These are phyloP conservation scores for Oligia strigilis DNA, from an alignment of 2,888 invertebrate species.

Conservation along the genomic window DNA sequence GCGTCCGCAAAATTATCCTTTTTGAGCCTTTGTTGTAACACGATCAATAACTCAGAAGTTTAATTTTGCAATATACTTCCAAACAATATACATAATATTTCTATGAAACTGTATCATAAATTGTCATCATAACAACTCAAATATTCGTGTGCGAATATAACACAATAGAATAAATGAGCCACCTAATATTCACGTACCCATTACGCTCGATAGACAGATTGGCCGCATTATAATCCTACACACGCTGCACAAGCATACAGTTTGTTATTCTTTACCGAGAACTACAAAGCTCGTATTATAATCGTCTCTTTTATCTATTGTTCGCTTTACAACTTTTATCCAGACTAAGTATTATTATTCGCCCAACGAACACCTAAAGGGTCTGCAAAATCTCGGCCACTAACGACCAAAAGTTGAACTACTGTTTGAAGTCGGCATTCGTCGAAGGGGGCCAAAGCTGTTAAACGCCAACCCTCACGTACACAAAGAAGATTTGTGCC, in stretches of 20 bases:
- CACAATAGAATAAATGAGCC: slow-evolving; percentile 42
- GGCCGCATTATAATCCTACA: slow-evolving; percentile 24
- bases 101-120: slow-evolving; percentile 23
- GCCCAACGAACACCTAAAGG: slow-evolving; percentile 52
- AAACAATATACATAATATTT: slow-evolving; percentile 9
- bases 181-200: slow-evolving; percentile 34
- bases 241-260: slow-evolving; percentile 16
- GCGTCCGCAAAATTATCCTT: slow-evolving; percentile 45
- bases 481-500: slow-evolving; percentile 68
- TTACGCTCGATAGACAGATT: slow-evolving; percentile 39
- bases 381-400: slow-evolving; percentile 57
- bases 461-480: slow-evolving; percentile 66
- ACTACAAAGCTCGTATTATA: slow-evolving; percentile 21
- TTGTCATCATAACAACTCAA: slow-evolving; percentile 18
- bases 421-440: slow-evolving; percentile 55
- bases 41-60: slow-evolving; percentile 44
- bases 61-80: slow-evolving; percentile 33
- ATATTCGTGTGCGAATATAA: slow-evolving; percentile 29
- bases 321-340: slow-evolving; percentile 41
- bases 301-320: slow-evolving; percentile 18
- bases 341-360: slow-evolving; percentile 45
- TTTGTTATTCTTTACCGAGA: slow-evolving; percentile 15
- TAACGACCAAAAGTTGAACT: slow-evolving; percentile 61
- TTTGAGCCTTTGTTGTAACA: slow-evolving; percentile 25
- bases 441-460: slow-evolving; percentile 56